A percentile compares a stretch with the other conserved stretches of the same genome.
Conservation (phyloP, 1,140 invertebrate genomes). For the Lepidostoma basale region DNA sequence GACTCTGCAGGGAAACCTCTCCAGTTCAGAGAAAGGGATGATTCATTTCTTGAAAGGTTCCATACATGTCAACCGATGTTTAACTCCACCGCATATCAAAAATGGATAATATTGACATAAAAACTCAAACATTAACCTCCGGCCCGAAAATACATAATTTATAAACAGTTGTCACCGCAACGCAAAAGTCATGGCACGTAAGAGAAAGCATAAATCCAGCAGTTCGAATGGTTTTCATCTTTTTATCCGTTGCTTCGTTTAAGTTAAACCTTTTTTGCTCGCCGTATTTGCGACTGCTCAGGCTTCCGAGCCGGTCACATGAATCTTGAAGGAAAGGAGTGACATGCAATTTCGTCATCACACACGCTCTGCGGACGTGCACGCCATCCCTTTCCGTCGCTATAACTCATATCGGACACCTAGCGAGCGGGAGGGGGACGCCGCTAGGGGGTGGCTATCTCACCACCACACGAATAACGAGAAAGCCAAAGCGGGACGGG, state of each 20-base stretch:
- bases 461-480: constrained; percentile 11
- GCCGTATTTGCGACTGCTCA: not conserved
- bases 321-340: constrained; percentile 46
- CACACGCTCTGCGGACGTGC: constrained; percentile 44
- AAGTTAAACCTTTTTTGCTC: not conserved
- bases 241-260: not conserved
- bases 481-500: constrained; percentile 6
- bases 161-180: not conserved
- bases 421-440: constrained; percentile 31
- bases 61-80: too few relatives aligned
- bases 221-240: not conserved
- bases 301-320: constrained; percentile 45
- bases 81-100: not conserved
- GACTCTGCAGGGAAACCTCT: not conserved
- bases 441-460: constrained; percentile 16
- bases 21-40: not conserved
- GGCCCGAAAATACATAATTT: not conserved
- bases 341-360: constrained; percentile 47
- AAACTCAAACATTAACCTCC: not conserved
- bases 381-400: constrained; percentile 45
- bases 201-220: not conserved
- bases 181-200: not conserved
- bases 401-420: constrained; percentile 47
- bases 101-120: constrained; percentile 6
- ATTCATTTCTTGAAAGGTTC: not conserved